Percentiles rank a stretch among this genome's conserved stretches.
Evolutionary conservation across 2,797 vertebrate genomes (phyloP).

Genomic region (Myotis daubentonii): DNA sequence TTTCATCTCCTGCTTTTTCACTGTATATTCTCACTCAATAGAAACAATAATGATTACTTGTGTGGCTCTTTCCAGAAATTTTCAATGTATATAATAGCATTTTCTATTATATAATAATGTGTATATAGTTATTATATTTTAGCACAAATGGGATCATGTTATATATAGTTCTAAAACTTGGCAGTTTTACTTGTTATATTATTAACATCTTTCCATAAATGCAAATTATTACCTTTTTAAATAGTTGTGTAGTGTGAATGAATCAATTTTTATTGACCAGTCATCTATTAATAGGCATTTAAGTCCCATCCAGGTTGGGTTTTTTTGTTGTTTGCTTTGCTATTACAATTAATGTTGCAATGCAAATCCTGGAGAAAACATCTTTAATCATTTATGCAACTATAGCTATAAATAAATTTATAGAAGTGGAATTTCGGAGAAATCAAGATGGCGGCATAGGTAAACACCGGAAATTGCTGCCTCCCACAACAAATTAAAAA

Average conservation of each 20-base stretch:
- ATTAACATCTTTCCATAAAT: constrained; percentile 10
- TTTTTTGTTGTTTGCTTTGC: constrained; percentile 41
- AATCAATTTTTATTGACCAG: constrained; percentile 28
- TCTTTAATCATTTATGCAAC: constrained; percentile 10
- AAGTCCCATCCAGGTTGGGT: not conserved
- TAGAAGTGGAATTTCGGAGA: not conserved
- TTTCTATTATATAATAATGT: not conserved
- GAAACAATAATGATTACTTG: not conserved
- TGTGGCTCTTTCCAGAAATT: constrained; percentile 15
- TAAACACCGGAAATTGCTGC: too few relatives aligned
- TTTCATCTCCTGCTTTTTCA: not conserved
- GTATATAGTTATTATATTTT: not conserved
- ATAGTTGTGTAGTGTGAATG: not conserved
- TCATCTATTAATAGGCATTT: constrained; percentile 24
- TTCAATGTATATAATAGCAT: not conserved
- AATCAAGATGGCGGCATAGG: too few relatives aligned
- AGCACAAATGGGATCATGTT: not conserved
- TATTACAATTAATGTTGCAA: not conserved
- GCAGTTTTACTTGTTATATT: constrained; percentile 28
- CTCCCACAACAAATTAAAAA: too few relatives aligned
- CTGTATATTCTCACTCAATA: not conserved
- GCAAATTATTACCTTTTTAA: not conserved
- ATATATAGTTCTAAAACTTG: not conserved
- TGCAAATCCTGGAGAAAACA: constrained; percentile 1
- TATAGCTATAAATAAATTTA: constrained; percentile 54